phyloP scores from a whole-genome alignment of 2,113 vertebrate genomes.

The Myiozetetes cayanensis region DNA sequence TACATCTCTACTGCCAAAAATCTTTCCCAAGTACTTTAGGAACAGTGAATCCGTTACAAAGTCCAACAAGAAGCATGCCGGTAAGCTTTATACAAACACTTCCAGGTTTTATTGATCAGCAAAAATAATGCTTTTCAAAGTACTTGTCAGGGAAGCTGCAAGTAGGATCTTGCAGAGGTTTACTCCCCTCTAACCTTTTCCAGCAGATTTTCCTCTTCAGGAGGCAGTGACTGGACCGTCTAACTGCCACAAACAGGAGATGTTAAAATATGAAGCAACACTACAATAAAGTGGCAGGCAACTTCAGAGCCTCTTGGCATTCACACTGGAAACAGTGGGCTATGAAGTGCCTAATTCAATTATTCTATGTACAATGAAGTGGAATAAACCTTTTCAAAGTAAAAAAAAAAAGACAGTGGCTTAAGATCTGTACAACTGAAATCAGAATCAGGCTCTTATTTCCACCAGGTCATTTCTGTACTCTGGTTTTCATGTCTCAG shows the following conservation, averaged over 20 bases:
- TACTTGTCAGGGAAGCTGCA: not conserved
- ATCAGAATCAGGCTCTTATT: not conserved
- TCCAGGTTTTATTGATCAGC: not conserved
- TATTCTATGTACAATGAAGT: not conserved
- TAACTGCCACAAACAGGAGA: not conserved
- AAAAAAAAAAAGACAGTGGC: not conserved
- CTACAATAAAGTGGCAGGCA: not conserved
- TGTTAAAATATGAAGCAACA: not conserved
- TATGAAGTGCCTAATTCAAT: not conserved
- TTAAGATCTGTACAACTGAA: not conserved
- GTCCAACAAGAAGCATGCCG: not conserved
- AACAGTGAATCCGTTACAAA: not conserved
- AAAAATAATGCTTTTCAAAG: not conserved
- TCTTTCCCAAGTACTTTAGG: not conserved
- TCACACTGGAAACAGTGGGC: not conserved
- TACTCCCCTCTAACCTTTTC: not conserved
- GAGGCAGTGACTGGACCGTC: not conserved
- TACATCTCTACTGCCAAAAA: not conserved
- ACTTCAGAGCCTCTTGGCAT: not conserved
- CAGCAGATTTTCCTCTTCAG: not conserved
- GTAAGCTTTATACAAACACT: not conserved
- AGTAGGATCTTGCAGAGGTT: constrained; percentile 7
- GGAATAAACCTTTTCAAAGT: not conserved
- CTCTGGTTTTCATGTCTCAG: not conserved
- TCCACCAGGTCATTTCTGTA: not conserved